A percentile compares a stretch with the other conserved stretches of the same genome.
phyloP scores from a whole-genome alignment of 2,888 invertebrate species.

The Lasioglossum marginatum region DNA sequence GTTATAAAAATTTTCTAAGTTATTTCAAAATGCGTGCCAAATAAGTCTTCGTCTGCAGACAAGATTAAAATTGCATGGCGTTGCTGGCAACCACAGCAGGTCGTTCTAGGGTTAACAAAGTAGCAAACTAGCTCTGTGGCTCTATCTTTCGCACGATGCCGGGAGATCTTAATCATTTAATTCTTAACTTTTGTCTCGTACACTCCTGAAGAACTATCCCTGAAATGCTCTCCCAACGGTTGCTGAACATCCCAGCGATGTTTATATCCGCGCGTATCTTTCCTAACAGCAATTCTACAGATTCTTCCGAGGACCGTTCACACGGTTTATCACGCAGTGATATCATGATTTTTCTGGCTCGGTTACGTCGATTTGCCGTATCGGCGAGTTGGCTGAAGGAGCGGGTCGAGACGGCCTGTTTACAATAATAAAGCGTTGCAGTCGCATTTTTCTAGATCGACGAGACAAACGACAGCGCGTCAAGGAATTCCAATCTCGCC shows the following conservation, averaged over 20 bases:
- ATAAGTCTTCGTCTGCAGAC: too few relatives aligned
- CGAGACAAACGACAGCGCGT: slow-evolving; percentile 49
- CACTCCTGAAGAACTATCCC: neutral
- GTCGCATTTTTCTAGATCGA: slow-evolving; percentile 16
- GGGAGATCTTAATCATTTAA: neutral
- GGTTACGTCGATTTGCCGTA: neutral
- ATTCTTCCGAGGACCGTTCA: neutral
- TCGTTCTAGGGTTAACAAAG: neutral
- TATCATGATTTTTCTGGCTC: neutral
- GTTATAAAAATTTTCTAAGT: too few relatives aligned
- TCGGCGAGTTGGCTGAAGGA: too few relatives aligned
- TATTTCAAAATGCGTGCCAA: too few relatives aligned
- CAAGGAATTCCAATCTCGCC: slow-evolving; percentile 50
- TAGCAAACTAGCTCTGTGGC: neutral
- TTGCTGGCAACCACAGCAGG: neutral
- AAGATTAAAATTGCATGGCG: too few relatives aligned
- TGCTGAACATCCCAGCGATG: too few relatives aligned
- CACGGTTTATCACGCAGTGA: neutral
- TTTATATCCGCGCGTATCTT: too few relatives aligned
- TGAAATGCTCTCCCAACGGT: neutral
- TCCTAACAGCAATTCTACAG: neutral
- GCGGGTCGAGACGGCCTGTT: neutral
- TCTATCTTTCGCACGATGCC: too few relatives aligned
- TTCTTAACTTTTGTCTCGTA: neutral
- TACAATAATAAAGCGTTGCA: slow-evolving; percentile 37